Evolutionary conservation across 2,113 vertebrate species (phyloP).

Genomic region (Amazona vittata): DNA sequence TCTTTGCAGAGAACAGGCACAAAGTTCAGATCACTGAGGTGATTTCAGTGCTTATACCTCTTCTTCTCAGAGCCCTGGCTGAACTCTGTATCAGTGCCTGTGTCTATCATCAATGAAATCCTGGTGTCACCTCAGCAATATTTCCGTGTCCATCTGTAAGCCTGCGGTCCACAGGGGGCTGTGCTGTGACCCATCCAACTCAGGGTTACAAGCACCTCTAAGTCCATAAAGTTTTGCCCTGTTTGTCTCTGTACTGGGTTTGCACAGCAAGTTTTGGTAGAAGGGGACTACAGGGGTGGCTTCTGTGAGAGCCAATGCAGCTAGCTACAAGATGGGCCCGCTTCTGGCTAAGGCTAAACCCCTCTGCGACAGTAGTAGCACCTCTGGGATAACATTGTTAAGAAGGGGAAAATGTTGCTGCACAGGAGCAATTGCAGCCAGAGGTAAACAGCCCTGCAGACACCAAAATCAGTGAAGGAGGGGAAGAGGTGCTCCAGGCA

Average conservation of each 20-base stretch:
- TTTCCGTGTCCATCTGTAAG: accelerated
- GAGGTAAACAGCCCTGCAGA: neutral
- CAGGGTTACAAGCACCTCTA: accelerated
- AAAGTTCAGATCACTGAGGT: neutral
- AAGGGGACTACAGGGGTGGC: neutral
- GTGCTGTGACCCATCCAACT: neutral
- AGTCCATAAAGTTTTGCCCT: neutral
- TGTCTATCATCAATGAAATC: neutral
- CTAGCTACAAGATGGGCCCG: accelerated
- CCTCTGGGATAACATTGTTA: neutral
- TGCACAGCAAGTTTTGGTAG: neutral
- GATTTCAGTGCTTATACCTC: neutral
- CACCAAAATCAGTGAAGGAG: neutral
- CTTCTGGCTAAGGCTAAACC: accelerated
- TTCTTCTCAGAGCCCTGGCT: neutral
- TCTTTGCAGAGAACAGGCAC: neutral
- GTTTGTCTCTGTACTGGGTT: neutral
- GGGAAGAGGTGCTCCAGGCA: neutral
- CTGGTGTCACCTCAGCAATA: neutral
- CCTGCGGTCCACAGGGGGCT: neutral
- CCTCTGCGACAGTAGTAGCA: accelerated
- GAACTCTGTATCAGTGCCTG: neutral
- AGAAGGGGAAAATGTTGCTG: neutral
- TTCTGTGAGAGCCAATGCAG: neutral
- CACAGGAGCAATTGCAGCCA: neutral